A percentile compares a stretch with the other conserved stretches of the same genome.
phyloP scores from a whole-genome alignment of 2,797 vertebrate species.

The Hoplostethus mediterraneus region DNA sequence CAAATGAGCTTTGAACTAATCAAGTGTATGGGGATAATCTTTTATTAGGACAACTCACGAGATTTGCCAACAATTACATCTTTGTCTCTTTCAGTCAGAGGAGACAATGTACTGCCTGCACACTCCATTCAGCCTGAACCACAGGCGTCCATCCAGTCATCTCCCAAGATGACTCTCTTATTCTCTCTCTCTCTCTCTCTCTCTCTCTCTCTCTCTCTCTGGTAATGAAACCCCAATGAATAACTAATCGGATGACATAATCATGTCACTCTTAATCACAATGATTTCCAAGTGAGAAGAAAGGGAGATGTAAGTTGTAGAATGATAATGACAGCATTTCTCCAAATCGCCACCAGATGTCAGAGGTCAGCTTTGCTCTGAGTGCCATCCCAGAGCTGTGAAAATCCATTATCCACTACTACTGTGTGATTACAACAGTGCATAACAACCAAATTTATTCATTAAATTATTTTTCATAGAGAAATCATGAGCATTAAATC shows the following conservation, averaged over 20 bases:
- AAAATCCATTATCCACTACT: background rate
- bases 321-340: background rate
- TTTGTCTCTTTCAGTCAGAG: constrained; percentile 32
- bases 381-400: background rate
- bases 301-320: no score
- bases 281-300: no score
- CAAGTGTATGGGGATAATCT: constrained; percentile 2
- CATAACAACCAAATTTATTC: constrained; percentile 44
- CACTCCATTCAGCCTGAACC: background rate
- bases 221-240: no score
- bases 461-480: constrained; percentile 44
- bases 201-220: no score
- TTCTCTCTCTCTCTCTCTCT: no score
- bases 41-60: constrained; percentile 20
- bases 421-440: constrained; percentile 15
- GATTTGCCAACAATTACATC: constrained; percentile 31
- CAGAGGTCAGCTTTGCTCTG: constrained; percentile 3
- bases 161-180: no score
- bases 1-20: constrained; percentile 20
- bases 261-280: constrained; percentile 14
- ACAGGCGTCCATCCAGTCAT: no score
- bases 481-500: constrained; percentile 10
- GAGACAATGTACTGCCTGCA: constrained; percentile 21
- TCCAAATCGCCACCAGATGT: constrained; percentile 16
- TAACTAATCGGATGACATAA: no score